phyloP scores from a whole-genome alignment of 2,113 vertebrate genomes.

The Xiphias gladius region DNA sequence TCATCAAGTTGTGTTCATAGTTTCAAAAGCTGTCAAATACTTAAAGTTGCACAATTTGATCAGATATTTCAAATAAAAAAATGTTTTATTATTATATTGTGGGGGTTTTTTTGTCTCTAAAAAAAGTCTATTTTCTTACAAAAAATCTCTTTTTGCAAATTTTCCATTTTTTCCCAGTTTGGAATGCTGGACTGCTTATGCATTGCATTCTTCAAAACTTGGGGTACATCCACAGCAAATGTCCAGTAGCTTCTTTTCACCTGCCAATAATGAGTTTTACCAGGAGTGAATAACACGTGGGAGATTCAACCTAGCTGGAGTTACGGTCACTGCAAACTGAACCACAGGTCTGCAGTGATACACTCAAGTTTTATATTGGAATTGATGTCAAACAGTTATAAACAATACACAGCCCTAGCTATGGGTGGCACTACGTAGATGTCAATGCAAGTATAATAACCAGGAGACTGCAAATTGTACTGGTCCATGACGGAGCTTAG shows the following conservation, averaged over 20 bases:
- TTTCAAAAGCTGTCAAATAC: not conserved
- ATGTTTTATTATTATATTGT: too few species aligned
- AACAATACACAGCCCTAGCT: constrained; percentile 25
- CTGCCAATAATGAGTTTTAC: not conserved
- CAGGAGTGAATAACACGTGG: not conserved
- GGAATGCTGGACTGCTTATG: not conserved
- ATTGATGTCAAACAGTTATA: not conserved
- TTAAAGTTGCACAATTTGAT: not conserved
- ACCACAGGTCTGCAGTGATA: not conserved
- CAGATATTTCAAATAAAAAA: not conserved
- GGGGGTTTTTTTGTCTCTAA: not conserved
- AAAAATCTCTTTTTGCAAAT: not conserved
- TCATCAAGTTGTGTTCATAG: not conserved
- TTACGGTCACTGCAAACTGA: not conserved
- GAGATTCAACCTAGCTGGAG: not conserved
- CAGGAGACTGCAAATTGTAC: not conserved
- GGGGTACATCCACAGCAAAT: not conserved
- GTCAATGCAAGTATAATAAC: not conserved
- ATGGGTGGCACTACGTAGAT: not conserved
- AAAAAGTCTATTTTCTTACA: not conserved
- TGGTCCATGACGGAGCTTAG: not conserved
- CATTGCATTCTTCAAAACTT: not conserved
- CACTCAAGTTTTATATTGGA: not conserved
- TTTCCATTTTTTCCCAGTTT: not conserved
- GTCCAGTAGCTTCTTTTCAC: not conserved